These are phyloP conservation scores for Tortricodes alternella DNA, from an alignment of 2,888 invertebrate species.

Conservation along the genomic window DNA sequence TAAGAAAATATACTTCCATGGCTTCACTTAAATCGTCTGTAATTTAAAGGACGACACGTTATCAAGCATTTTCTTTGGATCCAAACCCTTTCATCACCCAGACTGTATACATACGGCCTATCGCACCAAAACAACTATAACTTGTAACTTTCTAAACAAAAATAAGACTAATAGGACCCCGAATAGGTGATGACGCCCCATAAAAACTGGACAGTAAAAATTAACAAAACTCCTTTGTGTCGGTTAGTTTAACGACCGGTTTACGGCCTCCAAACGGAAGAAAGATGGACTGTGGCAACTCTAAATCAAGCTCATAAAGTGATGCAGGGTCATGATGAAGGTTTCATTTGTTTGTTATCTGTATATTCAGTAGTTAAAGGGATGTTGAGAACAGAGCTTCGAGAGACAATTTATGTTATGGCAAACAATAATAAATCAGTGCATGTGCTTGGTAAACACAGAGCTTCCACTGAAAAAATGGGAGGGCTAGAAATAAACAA, in stretches of 20 bases:
- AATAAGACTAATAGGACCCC: not conserved
- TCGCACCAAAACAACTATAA: too few relatives aligned
- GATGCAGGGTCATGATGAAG: slow-evolving; percentile 18
- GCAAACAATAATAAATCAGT: not conserved
- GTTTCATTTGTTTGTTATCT: slow-evolving; percentile 17
- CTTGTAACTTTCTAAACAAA: not conserved
- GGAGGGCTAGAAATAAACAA: too few relatives aligned
- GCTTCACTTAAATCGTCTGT: too few relatives aligned
- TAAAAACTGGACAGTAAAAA: slow-evolving; percentile 22
- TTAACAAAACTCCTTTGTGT: slow-evolving; percentile 30
- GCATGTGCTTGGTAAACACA: not conserved
- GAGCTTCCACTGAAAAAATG: too few relatives aligned
- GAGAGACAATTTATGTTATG: too few relatives aligned
- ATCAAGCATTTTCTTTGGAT: too few relatives aligned
- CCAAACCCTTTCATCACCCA: too few relatives aligned
- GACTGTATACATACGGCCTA: too few relatives aligned
- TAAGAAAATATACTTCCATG: too few relatives aligned
- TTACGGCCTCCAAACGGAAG: slow-evolving; percentile 10
- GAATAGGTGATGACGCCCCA: slow-evolving; percentile 19
- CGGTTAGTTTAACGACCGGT: slow-evolving; percentile 12
- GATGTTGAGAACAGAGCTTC: not conserved
- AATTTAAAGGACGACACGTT: too few relatives aligned
- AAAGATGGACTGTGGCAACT: slow-evolving; percentile 13
- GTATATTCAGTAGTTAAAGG: slow-evolving; percentile 2
- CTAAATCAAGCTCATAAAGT: slow-evolving; percentile 18